Conservation (phyloP, 2,113 vertebrate genomes). For the Propithecus coquereli region DNA sequence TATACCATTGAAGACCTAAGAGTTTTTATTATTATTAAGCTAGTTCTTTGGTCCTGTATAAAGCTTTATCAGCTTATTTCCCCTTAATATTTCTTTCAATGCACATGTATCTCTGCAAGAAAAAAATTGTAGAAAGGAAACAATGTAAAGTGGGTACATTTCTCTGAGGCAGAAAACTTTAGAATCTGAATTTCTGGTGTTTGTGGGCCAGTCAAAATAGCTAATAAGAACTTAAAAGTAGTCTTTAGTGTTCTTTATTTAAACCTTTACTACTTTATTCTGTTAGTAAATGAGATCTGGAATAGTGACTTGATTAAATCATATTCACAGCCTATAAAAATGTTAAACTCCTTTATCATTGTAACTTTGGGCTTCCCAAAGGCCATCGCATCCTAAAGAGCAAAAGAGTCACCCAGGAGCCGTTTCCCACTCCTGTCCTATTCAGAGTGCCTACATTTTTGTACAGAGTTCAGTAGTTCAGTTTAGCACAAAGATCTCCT, state of each 20-base stretch:
- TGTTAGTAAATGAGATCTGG: background rate
- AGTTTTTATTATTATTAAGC: background rate
- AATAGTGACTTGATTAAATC: background rate
- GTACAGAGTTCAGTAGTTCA: background rate
- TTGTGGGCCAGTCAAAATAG: background rate
- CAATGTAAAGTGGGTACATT: background rate
- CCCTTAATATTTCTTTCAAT: background rate
- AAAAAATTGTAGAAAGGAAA: slow-evolving; percentile 6
- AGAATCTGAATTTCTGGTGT: background rate
- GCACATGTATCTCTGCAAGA: background rate
- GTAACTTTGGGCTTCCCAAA: background rate
- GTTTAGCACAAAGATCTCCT: background rate
- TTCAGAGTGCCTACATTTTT: background rate
- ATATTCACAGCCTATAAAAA: background rate
- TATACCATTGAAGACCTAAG: background rate
- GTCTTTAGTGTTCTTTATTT: background rate
- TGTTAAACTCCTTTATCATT: background rate
- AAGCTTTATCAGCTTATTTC: background rate
- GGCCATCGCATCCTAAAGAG: background rate
- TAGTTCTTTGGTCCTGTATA: background rate
- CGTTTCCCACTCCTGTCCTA: background rate
- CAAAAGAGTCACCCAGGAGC: background rate
- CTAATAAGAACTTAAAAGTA: background rate
- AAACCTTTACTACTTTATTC: background rate
- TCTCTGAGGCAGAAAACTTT: slow-evolving; percentile 21